Base-by-base conservation (phyloP, 30 jellyfish, hydroid and myxozoan genomes). In the Mastigias papua region DNA sequence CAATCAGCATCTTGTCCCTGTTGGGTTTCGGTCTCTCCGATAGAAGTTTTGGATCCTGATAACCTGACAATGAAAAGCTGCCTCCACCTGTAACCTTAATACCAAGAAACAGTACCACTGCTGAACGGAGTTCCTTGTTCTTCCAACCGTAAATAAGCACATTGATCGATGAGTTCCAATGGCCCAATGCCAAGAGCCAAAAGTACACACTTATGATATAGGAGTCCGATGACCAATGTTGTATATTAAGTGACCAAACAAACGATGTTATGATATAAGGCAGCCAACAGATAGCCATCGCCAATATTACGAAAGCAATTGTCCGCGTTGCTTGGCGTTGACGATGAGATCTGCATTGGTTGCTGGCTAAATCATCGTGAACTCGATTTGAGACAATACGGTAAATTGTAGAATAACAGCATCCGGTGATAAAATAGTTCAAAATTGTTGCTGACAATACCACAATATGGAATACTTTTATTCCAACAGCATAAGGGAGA, bases 301-400 rank as follows among this genome's bases (percentile, higher is more conserved):
- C 90, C 25, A 91, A 48, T 28, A 85, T 70, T 35, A 91, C 90
- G 32, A 91, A 73, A 4, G 92, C 87, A 37, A 91, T 89, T 22
- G 98, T 91, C 31, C 90, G 51, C 11, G 98, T 84, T 13, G 98
- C 98, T 60, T 91, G 98, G 62, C 76, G 75, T 32, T 89, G 97
- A n/a, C 97, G 78, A 46, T 74, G 78, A 0, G 81, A 62, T 35
- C 23, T 84, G 88, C 49, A 66, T 85, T 82, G 92, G 1, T 28
- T 20, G 69, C 21, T 69, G 33, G 69, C 71, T 13, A 69, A 37
- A 17, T 82, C 92, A 21, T 69, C 85, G 34, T 57, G 22, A 6
- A 82, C 85, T 15, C 75, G 71, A 57, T 25, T 28, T 23, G 62
- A 22, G 3, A 82, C 92, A 17, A 82, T 82, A 10, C 70, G 66